Base-by-base conservation (phyloP, 2,797 vertebrate genomes). In the Mormyrus hasselquistii region DNA sequence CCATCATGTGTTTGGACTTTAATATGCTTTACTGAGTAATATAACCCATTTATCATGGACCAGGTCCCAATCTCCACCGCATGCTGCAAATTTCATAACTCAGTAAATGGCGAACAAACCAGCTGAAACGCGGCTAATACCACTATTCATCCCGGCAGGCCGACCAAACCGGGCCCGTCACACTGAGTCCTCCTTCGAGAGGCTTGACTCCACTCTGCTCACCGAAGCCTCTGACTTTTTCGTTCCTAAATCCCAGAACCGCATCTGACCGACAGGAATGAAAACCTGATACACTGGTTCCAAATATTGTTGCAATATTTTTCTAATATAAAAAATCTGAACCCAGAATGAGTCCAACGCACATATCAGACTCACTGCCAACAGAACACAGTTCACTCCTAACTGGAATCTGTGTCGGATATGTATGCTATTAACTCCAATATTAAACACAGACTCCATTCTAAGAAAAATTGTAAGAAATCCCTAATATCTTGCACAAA, bases 21-120 rank as follows among this genome's bases (percentile, higher is more conserved):
- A 95, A 95, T 96, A 95, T 93, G 93, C 94, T 94, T 95, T 93
- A 93, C 90, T 2, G 92, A 92, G 91, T 91, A 94, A 93, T 91
- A 92, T 92, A 90, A 93, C 92, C 90, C 93, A 95, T 96, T 95
- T 92, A 95, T 96, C 95, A 96, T 87, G 62, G 85, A n/a, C 88
- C 89, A 92, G 89, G 91, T 93, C 92, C 92, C 88, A 90, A 91
- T 93, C 92, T 92, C 90, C 91, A 90, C 93, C 91, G 88, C 91
- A 44, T 79, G 92, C 93, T 92, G 91, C 92, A 94, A 91, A 93
- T 95, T 95, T 95, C 93, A 94, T 93, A 94, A 93, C 90, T 92
- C 91, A 93, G 93, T 93, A 93, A 95, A 90, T 91, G 89, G 92
- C 89, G 83, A 82, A 90, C 89, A 69, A 91, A 89, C 93, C 93